These are phyloP conservation scores for Drosophila monieri DNA, from an alignment of 2,888 invertebrate genomes.

Conservation along the genomic window DNA sequence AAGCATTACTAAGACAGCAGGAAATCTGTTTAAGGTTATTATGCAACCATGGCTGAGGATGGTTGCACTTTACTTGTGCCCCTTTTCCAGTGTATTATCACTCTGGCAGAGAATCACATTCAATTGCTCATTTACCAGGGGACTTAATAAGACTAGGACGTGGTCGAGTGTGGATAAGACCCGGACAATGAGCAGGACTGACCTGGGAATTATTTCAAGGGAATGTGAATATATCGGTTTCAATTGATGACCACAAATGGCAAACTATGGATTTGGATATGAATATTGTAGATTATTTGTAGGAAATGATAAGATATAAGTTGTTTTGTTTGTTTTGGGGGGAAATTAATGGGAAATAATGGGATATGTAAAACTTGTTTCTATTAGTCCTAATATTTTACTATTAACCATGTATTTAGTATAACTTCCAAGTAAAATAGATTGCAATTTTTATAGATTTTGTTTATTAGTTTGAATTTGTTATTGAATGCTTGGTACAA, in stretches of 20 bases:
- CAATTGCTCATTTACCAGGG: conserved; percentile 31
- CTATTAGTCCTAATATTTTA: no score
- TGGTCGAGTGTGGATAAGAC: conserved; percentile 34
- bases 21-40: conserved; percentile 50
- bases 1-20: conserved; percentile 63
- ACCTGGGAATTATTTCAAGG: conserved; percentile 21
- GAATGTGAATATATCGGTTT: conserved; percentile 14
- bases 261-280: not conserved
- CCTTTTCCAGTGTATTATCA: conserved; percentile 16
- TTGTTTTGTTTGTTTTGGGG: not conserved
- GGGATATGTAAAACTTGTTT: no score
- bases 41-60: conserved; percentile 38
- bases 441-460: not conserved
- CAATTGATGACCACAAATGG: not conserved
- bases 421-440: not conserved
- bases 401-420: no score
- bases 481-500: not conserved
- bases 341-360: no score
- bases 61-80: conserved; percentile 41
- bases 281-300: not conserved
- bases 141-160: conserved; percentile 9
- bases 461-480: not conserved
- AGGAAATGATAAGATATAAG: not conserved
- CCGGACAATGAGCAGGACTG: conserved; percentile 16
- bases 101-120: not conserved